A percentile compares a stretch with the other conserved stretches of the same genome.
Conservation (phyloP, 2,888 invertebrate genomes). For the Pharmacophagus antenor region DNA sequence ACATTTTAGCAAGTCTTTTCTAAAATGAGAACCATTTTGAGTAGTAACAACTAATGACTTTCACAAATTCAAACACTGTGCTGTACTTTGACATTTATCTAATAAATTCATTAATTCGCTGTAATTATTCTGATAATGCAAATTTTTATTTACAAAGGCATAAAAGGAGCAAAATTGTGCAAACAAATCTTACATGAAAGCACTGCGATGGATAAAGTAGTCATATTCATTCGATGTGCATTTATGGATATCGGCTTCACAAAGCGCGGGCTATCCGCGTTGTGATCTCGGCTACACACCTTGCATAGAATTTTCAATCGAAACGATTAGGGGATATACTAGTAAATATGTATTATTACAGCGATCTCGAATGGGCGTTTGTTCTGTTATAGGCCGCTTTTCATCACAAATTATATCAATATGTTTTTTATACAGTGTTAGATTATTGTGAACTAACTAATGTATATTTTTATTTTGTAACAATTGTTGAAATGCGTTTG, state of each 20-base stretch:
- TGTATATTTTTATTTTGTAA: no score
- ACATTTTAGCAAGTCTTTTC: no score
- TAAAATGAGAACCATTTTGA: no score
- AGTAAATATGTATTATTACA: conserved; percentile 29
- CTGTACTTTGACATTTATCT: background rate
- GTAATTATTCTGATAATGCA: background rate
- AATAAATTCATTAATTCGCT: background rate
- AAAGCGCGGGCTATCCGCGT: conserved; percentile 22
- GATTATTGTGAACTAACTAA: background rate
- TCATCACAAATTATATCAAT: conserved; percentile 7
- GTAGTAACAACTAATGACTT: no score
- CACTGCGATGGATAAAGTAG: conserved; percentile 19
- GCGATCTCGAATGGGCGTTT: conserved; percentile 13
- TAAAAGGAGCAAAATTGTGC: background rate
- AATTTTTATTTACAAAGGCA: background rate
- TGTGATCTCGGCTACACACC: conserved; percentile 13
- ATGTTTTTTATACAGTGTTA: conserved; percentile 4
- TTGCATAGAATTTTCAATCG: conserved; percentile 18
- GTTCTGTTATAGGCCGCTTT: conserved; percentile 17
- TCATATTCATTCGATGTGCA: conserved; percentile 23
- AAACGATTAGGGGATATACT: conserved; percentile 21
- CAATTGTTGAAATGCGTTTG: no score
- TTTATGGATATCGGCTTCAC: conserved; percentile 22
- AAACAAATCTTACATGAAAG: conserved; percentile 8
- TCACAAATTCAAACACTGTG: background rate